These are phyloP conservation scores for Piaya cayana DNA, from an alignment of 2,113 vertebrate species.

Conservation along the genomic window DNA sequence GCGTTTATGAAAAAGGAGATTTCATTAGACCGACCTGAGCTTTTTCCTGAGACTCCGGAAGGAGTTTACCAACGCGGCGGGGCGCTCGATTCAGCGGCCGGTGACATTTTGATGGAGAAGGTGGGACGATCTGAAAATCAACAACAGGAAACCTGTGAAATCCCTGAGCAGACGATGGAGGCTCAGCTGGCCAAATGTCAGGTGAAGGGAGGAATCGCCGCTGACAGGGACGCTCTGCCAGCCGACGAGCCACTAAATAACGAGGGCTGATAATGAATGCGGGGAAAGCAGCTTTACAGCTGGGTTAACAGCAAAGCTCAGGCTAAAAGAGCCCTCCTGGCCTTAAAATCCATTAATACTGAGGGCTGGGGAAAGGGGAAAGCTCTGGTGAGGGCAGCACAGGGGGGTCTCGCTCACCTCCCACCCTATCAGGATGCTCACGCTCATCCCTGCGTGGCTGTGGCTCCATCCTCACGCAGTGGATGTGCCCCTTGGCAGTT, in stretches of 20 bases:
- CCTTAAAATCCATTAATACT: accelerated
- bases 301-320: background rate
- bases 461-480: accelerated
- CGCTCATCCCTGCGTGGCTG: accelerated
- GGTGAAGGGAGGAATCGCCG: background rate
- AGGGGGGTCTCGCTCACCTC: background rate
- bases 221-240: background rate
- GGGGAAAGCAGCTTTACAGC: background rate
- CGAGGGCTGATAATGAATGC: accelerated
- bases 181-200: background rate
- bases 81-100: accelerated
- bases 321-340: background rate
- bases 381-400: background rate
- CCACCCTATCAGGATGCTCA: background rate
- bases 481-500: accelerated
- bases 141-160: background rate
- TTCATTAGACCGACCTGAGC: background rate
- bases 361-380: background rate
- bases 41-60: background rate
- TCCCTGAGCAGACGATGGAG: background rate
- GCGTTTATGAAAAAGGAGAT: background rate
- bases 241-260: background rate
- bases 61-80: accelerated
- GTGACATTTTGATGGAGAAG: background rate
- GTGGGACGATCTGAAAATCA: background rate